Evolutionary conservation across 2,113 vertebrate genomes (phyloP), one percentile per base, ranked within the genome.

Genomic region (Dinomys branickii): DNA sequence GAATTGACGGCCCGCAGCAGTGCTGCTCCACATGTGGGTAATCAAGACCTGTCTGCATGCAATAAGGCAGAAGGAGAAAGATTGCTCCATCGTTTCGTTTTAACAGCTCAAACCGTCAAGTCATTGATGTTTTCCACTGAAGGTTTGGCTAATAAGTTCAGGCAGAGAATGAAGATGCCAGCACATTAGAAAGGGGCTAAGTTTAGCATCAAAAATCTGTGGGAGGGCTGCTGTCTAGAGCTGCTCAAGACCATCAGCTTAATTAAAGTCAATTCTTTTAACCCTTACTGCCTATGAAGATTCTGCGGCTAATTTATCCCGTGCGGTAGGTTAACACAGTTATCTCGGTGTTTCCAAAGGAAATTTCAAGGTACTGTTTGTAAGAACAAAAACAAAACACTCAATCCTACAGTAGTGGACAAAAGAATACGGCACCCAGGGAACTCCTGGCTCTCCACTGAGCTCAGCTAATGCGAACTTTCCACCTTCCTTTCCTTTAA

Each of bases 171-270:
- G 94, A 96, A 97, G 97, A 95, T 28, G 44, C 93, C 38, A 87
- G 94, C 2, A 0, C 58, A 90, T 95, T 78, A 93, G 94, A 95
- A 33, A 81, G 67, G 24, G 58, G 86, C 97, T 96, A 97, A 95
- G 88, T 96, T 97, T 97, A 97, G 96, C 80, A 93, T 94, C 83
- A 65, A 71, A 94, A 95, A 61, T 96, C 80, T 63, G 95, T 94
- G 91, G 96, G 95, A 90, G 80, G 67, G 93, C 93, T 24, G 86
- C 85, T 86, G 97, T 95, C 89, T 50, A 41, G 91, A 94, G 67
- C 73, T 77, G 94, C 83, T 50, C 56, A 84, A 94, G 96, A 85
- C 80, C 83, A 77, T 80, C 71, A 77, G 93, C 88, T 97, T 97
- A 91, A 97, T 97, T 97, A 96, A 93, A 94, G 94, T 91, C 59